Evolutionary conservation across 2,113 vertebrate species (phyloP), one percentile per base, ranked within the genome.

Genomic region (Chaenocephalus aceratus): DNA sequence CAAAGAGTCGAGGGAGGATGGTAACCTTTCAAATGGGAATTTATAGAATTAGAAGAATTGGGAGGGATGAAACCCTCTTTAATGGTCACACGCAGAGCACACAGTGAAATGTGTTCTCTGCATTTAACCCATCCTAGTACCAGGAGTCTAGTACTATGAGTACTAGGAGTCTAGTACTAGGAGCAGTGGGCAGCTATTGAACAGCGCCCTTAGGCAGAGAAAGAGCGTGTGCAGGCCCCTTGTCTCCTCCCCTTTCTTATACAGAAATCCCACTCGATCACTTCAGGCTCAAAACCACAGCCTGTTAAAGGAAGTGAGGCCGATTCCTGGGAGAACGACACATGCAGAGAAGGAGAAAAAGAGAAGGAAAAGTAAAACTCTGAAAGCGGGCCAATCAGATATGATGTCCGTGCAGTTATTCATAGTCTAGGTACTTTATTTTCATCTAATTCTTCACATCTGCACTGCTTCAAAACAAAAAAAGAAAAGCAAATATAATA

Each of bases 371-470:
- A 41, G 36, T 41, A 41, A 72, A 58, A 34, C 21, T 1, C 21
- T 69, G 13, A 41, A 64, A 12, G 10, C 0, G 5, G 5, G 60
- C 77, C 84, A 76, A 84, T 89, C 87, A 85, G 79, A 90, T 75
- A 80, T 66, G 51, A 79, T 7, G 34, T 36, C 11, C 30, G 26
- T 67, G 75, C 49, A 69, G 30, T 52, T 41, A 18, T 64, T 61
- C 36, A 36, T 11, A 68, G 64, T 72, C 4, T 0, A 18, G 59
- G 53, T 59, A 36, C 58, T 81, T 82, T 75, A 60, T 44, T 15
- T 62, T 26, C 2, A 64, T 69, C 61, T 75, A 15, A 36, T 41
- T 53, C 13, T 79, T 21, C 9, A 13, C 2, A 77, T 72, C 61
- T 60, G 5, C 85, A 30, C 6, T 12, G 10, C 60, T 46, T 70